Base-by-base conservation (phyloP, 2,888 invertebrate genomes). In the Chaetogeoica ovagalla region DNA sequence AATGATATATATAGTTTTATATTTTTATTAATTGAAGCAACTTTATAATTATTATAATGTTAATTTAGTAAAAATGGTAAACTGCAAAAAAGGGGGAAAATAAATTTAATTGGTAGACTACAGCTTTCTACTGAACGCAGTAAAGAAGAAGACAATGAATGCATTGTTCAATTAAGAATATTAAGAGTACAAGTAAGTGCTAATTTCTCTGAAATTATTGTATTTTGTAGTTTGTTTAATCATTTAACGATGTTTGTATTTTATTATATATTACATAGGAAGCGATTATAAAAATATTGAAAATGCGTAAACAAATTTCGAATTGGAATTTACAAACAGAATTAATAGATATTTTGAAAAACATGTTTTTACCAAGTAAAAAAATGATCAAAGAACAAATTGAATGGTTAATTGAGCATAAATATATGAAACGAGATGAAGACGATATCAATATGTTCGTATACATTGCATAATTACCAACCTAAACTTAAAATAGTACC, bases 361-460 rank as follows among this genome's bases (percentile, higher is more conserved):
- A 98, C 86, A 98, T 99, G 97, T 99, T 99, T 90, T 89, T 98
- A 85, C 99, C 99, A 43, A 96, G 97, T 83, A 97, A 97, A 87
- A 98, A 98, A 88, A 95, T 99, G 94, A 98, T 99, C 84, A 99
- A 99, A 87, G 98, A 99, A 88, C 98, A 99, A 88, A 90, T 99
- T 75, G 99, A 99, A 87, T 99, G 98, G 98, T 91, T 99, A 66
- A 98, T 99, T 83, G 98, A 99, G 88, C 96, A 99, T 87, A 97
- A 97, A 87, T 98, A 98, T 87, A 97, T 98, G 93, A 90, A 91
- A 82, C 90, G 98, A 84, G 97, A 98, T 86, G 97, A 97, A 85
- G 95, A 97, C 84, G 97, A 98, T 87, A 97, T 98, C 86, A 98
- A 98, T 87, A 94, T 95, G 85, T 98, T 98, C 89, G 95, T 97